Base-by-base conservation (phyloP, 2,797 vertebrate genomes). In the Parauchenoglanis punctatus region DNA sequence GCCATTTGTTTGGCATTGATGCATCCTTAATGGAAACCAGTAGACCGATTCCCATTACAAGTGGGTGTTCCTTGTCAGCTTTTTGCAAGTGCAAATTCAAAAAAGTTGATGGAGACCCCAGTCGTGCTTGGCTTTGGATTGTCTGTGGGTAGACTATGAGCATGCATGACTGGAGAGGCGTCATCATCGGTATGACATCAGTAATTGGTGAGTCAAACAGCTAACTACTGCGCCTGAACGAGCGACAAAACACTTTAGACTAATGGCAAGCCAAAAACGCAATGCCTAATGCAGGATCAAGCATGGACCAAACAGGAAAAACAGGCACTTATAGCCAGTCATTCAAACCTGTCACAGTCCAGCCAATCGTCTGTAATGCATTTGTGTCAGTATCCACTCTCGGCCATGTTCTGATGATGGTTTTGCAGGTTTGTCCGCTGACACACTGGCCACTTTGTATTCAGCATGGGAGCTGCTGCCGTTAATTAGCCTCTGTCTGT, bases 381-480 rank as follows among this genome's bases (percentile, higher is more conserved):
- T 63, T 75, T 72, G 56, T 65, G 83, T 85, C 83, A 49, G 68
- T 46, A 81, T 75, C 70, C 18, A 49, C 80, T 61, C 70, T 70
- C 35, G 17, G 56, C 61, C 18, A 44, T 70, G 44, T 70, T 70
- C 81, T 54, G 72, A 78, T 49, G 61, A 59, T 63, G 46, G 52
- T 72, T 72, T 35, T 61, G 75, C 56, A 31, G 63, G 70, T 68
- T 56, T 44, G 81, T 86, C 54, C 76, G 35, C 72, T 80, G 73
- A 86, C 81, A 89, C 88, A 89, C 85, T 89, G 85, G 81, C 54
- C 75, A 58, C 81, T 84, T 76, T 89, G 88, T 89, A 63, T 86
- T 86, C 87, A 88, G 87, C 85, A 86, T 88, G 85, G 76, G 85
- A 88, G 89, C 87, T 88, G 89, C 83, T 88, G 89, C 44, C 65